These are phyloP conservation scores for Etheostoma spectabile DNA, from an alignment of 2,113 vertebrate species.

Conservation along the genomic window DNA sequence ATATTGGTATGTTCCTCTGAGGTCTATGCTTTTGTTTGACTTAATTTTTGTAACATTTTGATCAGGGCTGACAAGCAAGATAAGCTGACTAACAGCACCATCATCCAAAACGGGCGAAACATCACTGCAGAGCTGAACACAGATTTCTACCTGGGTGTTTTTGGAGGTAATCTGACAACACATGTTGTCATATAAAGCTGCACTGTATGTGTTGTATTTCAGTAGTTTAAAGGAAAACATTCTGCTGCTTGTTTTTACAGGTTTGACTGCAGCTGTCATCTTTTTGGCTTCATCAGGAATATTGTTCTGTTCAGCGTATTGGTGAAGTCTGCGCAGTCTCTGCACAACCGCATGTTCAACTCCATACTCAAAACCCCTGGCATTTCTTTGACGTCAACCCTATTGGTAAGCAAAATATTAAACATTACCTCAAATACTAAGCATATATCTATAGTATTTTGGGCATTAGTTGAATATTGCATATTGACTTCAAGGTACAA, in stretches of 20 bases:
- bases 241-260: slow-evolving; percentile 75
- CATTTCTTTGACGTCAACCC: slow-evolving; percentile 96
- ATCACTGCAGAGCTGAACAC: slow-evolving; percentile 79
- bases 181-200: neutral
- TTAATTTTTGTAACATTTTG: neutral
- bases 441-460: neutral
- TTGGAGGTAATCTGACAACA: slow-evolving; percentile 86
- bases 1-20: neutral
- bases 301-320: slow-evolving; percentile 88
- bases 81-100: slow-evolving; percentile 48
- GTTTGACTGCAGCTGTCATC: slow-evolving; percentile 87
- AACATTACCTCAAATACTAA: neutral
- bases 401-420: slow-evolving; percentile 85
- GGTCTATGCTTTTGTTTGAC: neutral
- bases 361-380: slow-evolving; percentile 88
- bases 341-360: slow-evolving; percentile 94
- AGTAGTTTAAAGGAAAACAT: neutral
- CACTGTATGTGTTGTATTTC: fast-evolving
- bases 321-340: slow-evolving; percentile 85
- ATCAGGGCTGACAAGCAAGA: slow-evolving; percentile 80
- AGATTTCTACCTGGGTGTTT: slow-evolving; percentile 90
- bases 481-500: neutral
- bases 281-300: slow-evolving; percentile 86
- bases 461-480: neutral
- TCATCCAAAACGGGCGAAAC: slow-evolving; percentile 27